These are phyloP conservation scores for Quadriops clusia DNA, from an alignment of 2,888 invertebrate genomes.

Conservation along the genomic window DNA sequence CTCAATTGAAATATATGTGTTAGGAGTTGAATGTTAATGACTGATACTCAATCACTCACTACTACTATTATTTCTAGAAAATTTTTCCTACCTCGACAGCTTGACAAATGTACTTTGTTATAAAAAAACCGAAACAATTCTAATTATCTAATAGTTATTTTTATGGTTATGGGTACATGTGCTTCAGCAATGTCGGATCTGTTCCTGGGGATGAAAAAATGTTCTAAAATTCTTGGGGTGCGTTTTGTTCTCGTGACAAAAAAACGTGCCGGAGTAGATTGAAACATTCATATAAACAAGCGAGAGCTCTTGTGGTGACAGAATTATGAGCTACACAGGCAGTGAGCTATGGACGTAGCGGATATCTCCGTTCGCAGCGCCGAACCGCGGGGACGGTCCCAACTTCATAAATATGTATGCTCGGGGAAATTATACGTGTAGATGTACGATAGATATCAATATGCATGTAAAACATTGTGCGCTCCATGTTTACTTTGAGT, in stretches of 20 bases:
- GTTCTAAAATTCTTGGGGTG: conserved; percentile 22
- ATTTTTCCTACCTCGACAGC: too few species aligned
- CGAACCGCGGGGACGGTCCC: conserved; percentile 21
- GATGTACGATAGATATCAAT: conserved; percentile 38
- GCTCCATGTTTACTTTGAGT: conserved; percentile 34
- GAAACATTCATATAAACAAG: conserved; percentile 35
- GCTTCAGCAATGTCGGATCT: conserved; percentile 1
- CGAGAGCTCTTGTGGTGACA: conserved; percentile 33
- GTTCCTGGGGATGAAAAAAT: conserved; percentile 12
- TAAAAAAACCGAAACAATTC: too few species aligned
- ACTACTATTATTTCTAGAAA: too few species aligned
- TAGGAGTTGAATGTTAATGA: too few species aligned
- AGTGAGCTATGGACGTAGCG: conserved; percentile 29
- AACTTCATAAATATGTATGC: conserved; percentile 36
- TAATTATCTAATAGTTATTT: too few species aligned
- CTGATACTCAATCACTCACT: too few species aligned
- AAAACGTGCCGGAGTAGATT: conserved; percentile 27
- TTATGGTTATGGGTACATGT: conserved; percentile 2
- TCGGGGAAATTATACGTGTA: conserved; percentile 35
- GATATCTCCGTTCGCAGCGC: conserved; percentile 28
- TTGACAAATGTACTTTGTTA: too few species aligned
- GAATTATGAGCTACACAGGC: conserved; percentile 33
- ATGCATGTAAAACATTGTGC: conserved; percentile 38
- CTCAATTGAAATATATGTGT: too few species aligned
- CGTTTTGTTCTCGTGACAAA: conserved; percentile 25